Evolutionary conservation across 2,888 invertebrate species (phyloP).

Genomic region (Dinocampus coccinellae): DNA sequence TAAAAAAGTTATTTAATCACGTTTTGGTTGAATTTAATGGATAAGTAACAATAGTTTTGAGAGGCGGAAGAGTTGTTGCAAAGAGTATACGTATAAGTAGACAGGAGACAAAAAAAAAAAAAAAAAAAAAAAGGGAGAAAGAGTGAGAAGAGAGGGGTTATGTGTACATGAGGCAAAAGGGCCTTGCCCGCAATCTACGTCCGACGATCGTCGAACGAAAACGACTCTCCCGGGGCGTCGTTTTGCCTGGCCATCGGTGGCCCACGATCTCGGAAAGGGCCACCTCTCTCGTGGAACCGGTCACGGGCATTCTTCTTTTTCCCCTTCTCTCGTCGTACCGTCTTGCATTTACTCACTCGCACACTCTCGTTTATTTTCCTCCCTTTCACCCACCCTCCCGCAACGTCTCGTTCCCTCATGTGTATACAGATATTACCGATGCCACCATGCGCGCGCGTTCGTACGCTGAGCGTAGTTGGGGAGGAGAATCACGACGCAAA

Average conservation of each 20-base stretch:
- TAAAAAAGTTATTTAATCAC: not conserved
- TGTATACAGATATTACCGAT: conserved; percentile 43
- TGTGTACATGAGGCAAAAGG: conserved; percentile 28
- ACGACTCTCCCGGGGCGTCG: conserved; percentile 16
- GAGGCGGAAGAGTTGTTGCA: conserved; percentile 15
- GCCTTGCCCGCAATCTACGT: conserved; percentile 40
- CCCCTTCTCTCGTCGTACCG: no score
- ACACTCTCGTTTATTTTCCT: no score
- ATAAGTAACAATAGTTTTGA: not conserved
- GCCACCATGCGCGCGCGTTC: conserved; percentile 35
- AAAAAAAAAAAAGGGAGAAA: conserved; percentile 37
- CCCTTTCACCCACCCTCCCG: no score
- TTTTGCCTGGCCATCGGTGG: conserved; percentile 15
- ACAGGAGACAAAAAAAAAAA: conserved; percentile 17
- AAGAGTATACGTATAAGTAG: not conserved
- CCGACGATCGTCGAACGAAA: conserved; percentile 45
- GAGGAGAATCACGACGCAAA: conserved; percentile 19
- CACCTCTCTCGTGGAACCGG: conserved; percentile 54
- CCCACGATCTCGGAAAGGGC: conserved; percentile 35
- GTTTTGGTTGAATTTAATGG: not conserved
- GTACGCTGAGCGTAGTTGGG: conserved; percentile 9
- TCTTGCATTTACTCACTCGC: no score
- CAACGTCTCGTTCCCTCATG: no score
- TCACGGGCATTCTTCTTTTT: conserved; percentile 54
- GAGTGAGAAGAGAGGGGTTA: conserved; percentile 31